A percentile compares a stretch with the other conserved stretches of the same genome.
Conservation (phyloP, 1,140 invertebrate species). For the Bicyclus anynana region DNA sequence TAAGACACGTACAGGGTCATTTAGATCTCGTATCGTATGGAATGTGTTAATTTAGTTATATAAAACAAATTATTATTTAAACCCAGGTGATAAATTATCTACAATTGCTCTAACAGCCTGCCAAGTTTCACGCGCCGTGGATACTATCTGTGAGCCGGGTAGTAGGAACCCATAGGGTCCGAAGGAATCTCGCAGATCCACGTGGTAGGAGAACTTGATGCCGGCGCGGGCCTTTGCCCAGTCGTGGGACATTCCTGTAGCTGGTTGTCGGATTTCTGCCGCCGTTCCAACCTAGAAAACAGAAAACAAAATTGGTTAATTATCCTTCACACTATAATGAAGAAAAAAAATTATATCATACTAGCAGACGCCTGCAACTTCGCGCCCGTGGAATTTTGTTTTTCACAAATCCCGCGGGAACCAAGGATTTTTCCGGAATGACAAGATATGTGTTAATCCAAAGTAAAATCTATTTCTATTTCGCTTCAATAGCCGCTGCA, state of each 20-base stretch:
- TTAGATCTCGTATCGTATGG: too few species aligned
- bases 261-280: constrained; percentile 75
- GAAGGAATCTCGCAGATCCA: constrained; percentile 86
- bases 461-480: too few species aligned
- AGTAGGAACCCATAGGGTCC: constrained; percentile 88
- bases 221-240: constrained; percentile 83
- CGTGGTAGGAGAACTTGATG: constrained; percentile 86
- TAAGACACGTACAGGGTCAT: too few species aligned
- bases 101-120: constrained; percentile 86
- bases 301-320: constrained; percentile 33
- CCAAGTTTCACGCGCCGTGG: constrained; percentile 88
- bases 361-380: too few species aligned
- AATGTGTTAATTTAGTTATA: background rate
- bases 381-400: too few species aligned
- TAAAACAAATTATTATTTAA: constrained; percentile 6
- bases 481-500: too few species aligned
- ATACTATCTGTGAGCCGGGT: constrained; percentile 85
- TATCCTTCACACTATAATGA: too few species aligned
- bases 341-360: too few species aligned
- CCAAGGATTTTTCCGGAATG: too few species aligned
- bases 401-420: too few species aligned
- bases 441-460: too few species aligned
- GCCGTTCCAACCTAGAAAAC: constrained; percentile 67
- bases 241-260: constrained; percentile 83
- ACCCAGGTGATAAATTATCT: constrained; percentile 59